Evolutionary conservation across 1,140 invertebrate species (phyloP).

Genomic region (Microplitis mediator): DNA sequence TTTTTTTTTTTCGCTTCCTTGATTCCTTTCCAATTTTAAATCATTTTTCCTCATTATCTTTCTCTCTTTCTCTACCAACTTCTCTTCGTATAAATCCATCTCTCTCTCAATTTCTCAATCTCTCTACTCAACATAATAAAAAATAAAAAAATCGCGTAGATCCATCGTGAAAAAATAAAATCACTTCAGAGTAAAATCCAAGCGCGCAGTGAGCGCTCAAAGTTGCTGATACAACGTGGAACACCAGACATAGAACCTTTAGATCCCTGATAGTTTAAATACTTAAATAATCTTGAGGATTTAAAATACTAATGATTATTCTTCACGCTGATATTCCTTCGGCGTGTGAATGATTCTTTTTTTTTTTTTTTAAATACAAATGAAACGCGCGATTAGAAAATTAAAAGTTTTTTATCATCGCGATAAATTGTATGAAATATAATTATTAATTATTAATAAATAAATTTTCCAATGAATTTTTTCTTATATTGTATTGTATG

Average conservation of each 20-base stretch:
- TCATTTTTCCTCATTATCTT: conserved; percentile 15
- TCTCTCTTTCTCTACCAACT: conserved; percentile 40
- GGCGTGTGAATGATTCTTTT: too few species aligned
- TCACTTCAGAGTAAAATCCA: conserved; percentile 86
- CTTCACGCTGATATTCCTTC: too few species aligned
- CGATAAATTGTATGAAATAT: not conserved
- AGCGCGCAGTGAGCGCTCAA: conserved; percentile 84
- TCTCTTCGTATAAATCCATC: conserved; percentile 24
- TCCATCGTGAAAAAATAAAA: conserved; percentile 82
- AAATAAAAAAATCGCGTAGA: conserved; percentile 61
- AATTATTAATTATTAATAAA: not conserved
- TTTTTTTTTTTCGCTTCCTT: conserved; percentile 69
- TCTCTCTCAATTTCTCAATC: conserved; percentile 14
- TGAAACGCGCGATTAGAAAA: too few species aligned
- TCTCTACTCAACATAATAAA: not conserved
- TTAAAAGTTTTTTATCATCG: not conserved
- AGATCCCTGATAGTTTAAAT: conserved; percentile 60
- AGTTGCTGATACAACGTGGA: conserved; percentile 83
- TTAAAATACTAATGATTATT: not conserved
- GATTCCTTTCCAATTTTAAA: conserved; percentile 36
- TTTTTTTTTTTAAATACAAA: too few species aligned
- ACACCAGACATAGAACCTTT: conserved; percentile 77
- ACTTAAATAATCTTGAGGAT: not conserved
- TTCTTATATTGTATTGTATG: conserved; percentile 6
- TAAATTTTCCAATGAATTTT: conserved; percentile 13